Percentiles rank a stretch among this genome's conserved stretches.
These are phyloP conservation scores for Poeciliopsis gracilis DNA, from an alignment of 2,797 vertebrate genomes.

Conservation along the genomic window DNA sequence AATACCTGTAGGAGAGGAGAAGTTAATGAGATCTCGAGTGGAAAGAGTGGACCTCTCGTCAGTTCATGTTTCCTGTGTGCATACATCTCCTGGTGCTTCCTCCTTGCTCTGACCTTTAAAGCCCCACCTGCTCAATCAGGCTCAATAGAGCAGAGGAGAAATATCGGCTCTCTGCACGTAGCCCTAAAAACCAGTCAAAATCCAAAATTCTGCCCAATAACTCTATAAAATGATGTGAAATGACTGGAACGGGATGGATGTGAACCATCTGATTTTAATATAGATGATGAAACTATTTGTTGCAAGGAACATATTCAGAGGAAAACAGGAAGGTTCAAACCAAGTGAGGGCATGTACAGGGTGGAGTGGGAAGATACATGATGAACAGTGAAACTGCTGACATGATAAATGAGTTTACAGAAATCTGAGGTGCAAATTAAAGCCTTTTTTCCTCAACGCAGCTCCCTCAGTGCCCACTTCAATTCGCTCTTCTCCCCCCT, in stretches of 20 bases:
- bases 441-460: conserved; percentile 59
- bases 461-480: conserved; percentile 63
- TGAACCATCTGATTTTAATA: neutral
- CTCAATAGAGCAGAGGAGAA: conserved; percentile 47
- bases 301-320: conserved; percentile 1
- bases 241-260: neutral
- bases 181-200: conserved; percentile 11
- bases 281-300: conserved; percentile 12
- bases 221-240: conserved; percentile 6
- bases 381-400: conserved; percentile 60
- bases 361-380: conserved; percentile 33
- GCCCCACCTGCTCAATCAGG: conserved; percentile 51
- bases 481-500: conserved; percentile 30
- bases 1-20: conserved; percentile 56
- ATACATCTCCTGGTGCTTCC: conserved; percentile 56
- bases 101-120: conserved; percentile 68
- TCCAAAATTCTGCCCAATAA: conserved; percentile 7
- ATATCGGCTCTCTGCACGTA: conserved; percentile 28
- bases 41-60: conserved; percentile 55
- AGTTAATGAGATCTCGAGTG: conserved; percentile 70
- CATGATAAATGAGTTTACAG: conserved; percentile 85
- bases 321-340: conserved; percentile 29
- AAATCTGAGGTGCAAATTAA: conserved; percentile 83
- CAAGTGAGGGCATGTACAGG: conserved; percentile 10
- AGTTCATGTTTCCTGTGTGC: conserved; percentile 58